Evolutionary conservation across 2,797 vertebrate species (phyloP).

Genomic region (Adelosebastes latens): DNA sequence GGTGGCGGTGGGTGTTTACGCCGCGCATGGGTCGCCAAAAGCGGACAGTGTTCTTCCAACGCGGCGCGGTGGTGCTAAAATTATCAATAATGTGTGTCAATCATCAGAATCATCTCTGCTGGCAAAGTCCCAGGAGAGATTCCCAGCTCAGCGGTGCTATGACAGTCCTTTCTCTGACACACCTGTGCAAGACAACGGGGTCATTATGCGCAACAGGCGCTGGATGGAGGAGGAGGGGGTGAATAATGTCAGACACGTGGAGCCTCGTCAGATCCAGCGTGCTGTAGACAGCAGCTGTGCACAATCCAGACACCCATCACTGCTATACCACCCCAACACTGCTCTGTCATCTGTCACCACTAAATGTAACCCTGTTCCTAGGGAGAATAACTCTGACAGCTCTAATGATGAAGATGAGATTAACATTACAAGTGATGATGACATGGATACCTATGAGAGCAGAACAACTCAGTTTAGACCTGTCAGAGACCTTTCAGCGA

Average conservation of each 20-base stretch:
- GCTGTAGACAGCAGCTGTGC: conserved; percentile 70
- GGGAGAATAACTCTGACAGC: conserved; percentile 64
- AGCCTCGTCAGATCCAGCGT: conserved; percentile 70
- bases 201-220: conserved; percentile 82
- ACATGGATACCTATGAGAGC: conserved; percentile 48
- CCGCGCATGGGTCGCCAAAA: conserved; percentile 71
- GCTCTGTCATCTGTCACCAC: conserved; percentile 46
- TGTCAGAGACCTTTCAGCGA: conserved; percentile 45
- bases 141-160: conserved; percentile 60
- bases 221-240: conserved; percentile 74
- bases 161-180: conserved; percentile 68
- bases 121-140: conserved; percentile 74
- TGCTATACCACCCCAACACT: conserved; percentile 52
- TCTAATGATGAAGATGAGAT: conserved; percentile 88
- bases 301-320: conserved; percentile 61
- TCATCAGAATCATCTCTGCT: conserved; percentile 58
- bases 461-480: conserved; percentile 26
- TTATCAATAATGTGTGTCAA: conserved; percentile 74
- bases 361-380: conserved; percentile 32
- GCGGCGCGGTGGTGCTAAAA: conserved; percentile 66
- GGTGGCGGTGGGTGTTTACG: conserved; percentile 54
- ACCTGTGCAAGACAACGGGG: conserved; percentile 81
- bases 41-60: conserved; percentile 63
- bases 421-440: conserved; percentile 87
- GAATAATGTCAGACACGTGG: conserved; percentile 64